Conservation (phyloP, 2,888 invertebrate genomes). For the Mongoloraphidia duomilia region DNA sequence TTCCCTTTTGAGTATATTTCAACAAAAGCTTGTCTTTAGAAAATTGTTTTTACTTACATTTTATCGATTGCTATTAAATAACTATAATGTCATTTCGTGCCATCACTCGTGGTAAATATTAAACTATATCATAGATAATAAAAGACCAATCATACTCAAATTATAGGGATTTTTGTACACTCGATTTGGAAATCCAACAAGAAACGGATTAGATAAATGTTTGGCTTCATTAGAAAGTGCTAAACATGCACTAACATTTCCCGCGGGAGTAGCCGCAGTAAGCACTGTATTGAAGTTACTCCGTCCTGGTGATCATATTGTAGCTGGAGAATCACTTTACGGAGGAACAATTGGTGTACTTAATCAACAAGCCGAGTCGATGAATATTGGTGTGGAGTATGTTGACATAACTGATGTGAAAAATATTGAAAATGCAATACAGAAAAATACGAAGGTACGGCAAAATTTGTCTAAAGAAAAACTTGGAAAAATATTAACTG, state of each 20-base stretch:
- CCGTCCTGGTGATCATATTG: constrained; percentile 66
- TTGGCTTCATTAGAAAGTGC: constrained; percentile 75
- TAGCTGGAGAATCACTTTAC: constrained; percentile 78
- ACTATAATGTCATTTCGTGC: no score
- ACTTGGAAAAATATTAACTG: background rate
- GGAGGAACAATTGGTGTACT: constrained; percentile 68
- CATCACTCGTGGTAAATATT: no score
- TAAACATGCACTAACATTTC: constrained; percentile 59
- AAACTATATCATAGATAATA: no score
- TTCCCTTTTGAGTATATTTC: no score
- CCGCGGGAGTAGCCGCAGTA: constrained; percentile 76
- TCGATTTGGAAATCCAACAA: constrained; percentile 80
- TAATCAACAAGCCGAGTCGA: constrained; percentile 31
- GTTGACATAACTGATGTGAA: constrained; percentile 53
- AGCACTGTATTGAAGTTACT: constrained; percentile 57
- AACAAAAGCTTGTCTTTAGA: no score
- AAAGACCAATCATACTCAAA: constrained; percentile 1
- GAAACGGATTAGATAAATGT: constrained; percentile 68
- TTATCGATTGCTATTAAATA: no score
- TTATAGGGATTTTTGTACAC: constrained; percentile 70
- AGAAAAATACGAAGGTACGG: constrained; percentile 8
- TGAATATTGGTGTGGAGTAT: constrained; percentile 56
- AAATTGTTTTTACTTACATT: no score
- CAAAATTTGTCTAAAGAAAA: no score
- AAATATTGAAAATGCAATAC: constrained; percentile 38